A percentile compares a stretch with the other conserved stretches of the same genome.
Conservation (phyloP, 2,888 invertebrate species). For the Phania funesta region DNA sequence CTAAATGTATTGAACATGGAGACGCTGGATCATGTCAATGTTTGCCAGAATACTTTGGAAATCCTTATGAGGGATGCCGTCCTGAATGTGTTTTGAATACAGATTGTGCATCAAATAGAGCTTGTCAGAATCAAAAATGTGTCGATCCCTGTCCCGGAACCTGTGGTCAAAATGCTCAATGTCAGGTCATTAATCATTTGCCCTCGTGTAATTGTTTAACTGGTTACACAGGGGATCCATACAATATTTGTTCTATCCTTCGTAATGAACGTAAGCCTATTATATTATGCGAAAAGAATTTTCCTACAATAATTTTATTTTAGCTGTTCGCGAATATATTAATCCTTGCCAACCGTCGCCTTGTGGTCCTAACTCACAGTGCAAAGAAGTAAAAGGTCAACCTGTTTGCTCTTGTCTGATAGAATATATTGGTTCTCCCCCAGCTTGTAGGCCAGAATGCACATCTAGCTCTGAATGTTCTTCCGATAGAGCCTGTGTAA, state of each 20-base stretch:
- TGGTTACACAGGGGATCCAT: conserved; percentile 86
- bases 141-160: conserved; percentile 84
- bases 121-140: conserved; percentile 85
- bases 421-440: conserved; percentile 83
- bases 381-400: conserved; percentile 86
- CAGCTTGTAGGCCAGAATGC: conserved; percentile 86
- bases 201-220: conserved; percentile 84
- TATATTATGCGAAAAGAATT: background rate
- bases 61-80: conserved; percentile 88
- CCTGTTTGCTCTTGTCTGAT: conserved; percentile 87
- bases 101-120: conserved; percentile 85
- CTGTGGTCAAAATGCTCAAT: conserved; percentile 85
- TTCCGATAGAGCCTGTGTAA: conserved; percentile 84
- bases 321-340: conserved; percentile 80
- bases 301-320: conserved; percentile 42
- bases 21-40: conserved; percentile 88
- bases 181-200: conserved; percentile 84
- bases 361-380: conserved; percentile 91
- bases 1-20: conserved; percentile 87
- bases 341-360: conserved; percentile 89
- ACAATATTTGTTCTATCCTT: conserved; percentile 83
- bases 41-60: conserved; percentile 86
- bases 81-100: conserved; percentile 85
- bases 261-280: conserved; percentile 81
- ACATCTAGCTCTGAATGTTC: conserved; percentile 87